Base-by-base conservation (phyloP, 2,797 vertebrate genomes). In the Sebastiscus albofasciatus region DNA sequence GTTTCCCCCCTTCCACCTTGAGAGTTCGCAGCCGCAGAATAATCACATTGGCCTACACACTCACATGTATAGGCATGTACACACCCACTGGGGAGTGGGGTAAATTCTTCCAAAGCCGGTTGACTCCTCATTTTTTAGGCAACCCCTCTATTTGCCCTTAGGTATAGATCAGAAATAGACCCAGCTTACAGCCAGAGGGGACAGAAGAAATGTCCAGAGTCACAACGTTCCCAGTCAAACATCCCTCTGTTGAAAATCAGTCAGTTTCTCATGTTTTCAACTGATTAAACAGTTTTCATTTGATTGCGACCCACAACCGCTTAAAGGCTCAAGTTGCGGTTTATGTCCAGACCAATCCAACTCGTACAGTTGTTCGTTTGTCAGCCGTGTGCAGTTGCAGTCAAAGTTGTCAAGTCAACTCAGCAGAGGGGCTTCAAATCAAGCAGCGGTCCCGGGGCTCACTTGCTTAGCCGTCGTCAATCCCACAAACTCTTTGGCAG, bases 51-150 rank as follows among this genome's bases (percentile, higher is more conserved):
- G n/a, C 56, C 11, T 13, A 8, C 55, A 56, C 36, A 22, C 67
- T 81, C 20, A 85, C 90, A 83, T 75, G 66, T 78, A 58, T 22
- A 81, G 67, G 69, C 89, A 85, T 68, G 81, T 59, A 36, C 42
- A 76, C 7, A 54, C 13, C 39, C 80, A 60, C 81, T 54, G 72
- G 82, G 79, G 77, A 79, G 4, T 42, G 34, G 81, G 74, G 29
- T 29, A 79, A 85, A 81, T 87, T 91, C 86, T 86, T 90, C 65
- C 36, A 74, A 81, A 82, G 66, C 65, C 74, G 31, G 85, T 85
- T 88, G 61, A 82, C 68, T 86, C 39, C 76, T 86, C 55, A 65
- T 86, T 85, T 90, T 86, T 69, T 69, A 79, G 61, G 33, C 46
- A 49, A 71, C 49, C 64, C 60, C 42, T 70, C 11, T 65, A 29